A percentile compares a stretch with the other conserved stretches of the same genome.
phyloP scores from a whole-genome alignment of 2,113 vertebrate genomes.

The Salminus brasiliensis region DNA sequence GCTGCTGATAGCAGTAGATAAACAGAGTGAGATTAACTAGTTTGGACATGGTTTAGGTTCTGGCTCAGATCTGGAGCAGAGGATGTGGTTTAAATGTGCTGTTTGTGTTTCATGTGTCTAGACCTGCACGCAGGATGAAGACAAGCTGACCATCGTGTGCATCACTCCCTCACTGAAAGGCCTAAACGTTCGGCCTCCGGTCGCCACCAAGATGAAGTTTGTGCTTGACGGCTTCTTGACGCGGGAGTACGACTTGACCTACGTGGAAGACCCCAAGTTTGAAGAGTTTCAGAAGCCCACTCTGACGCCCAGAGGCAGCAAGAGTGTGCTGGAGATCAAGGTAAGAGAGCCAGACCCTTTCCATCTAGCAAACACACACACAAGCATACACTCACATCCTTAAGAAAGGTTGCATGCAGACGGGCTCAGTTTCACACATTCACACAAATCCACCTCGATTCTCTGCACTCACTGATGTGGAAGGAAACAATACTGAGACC shows the following conservation, averaged over 20 bases:
- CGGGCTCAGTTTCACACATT: background rate
- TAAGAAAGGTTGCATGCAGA: constrained; percentile 5
- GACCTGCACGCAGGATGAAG: constrained; percentile 87
- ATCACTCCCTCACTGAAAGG: constrained; percentile 90
- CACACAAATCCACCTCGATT: constrained; percentile 18
- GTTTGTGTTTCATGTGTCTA: constrained; percentile 63
- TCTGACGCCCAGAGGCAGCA: constrained; percentile 88
- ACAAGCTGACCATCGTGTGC: constrained; percentile 88
- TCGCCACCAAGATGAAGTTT: constrained; percentile 90
- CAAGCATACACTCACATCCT: background rate
- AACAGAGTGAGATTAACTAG: background rate
- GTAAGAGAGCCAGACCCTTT: constrained; percentile 69
- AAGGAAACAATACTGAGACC: constrained; percentile 77
- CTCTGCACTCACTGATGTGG: constrained; percentile 45
- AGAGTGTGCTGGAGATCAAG: constrained; percentile 92
- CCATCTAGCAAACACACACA: background rate
- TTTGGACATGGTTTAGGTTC: background rate
- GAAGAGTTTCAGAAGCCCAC: constrained; percentile 88
- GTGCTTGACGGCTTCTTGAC: constrained; percentile 89
- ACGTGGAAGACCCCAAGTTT: constrained; percentile 92
- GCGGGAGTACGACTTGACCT: constrained; percentile 86
- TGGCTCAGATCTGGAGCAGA: background rate
- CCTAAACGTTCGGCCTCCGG: constrained; percentile 84
- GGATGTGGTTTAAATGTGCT: background rate
- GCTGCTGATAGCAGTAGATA: background rate